Evolutionary conservation across 2,888 invertebrate species (phyloP).

Genomic region (Drosophila barbarae): DNA sequence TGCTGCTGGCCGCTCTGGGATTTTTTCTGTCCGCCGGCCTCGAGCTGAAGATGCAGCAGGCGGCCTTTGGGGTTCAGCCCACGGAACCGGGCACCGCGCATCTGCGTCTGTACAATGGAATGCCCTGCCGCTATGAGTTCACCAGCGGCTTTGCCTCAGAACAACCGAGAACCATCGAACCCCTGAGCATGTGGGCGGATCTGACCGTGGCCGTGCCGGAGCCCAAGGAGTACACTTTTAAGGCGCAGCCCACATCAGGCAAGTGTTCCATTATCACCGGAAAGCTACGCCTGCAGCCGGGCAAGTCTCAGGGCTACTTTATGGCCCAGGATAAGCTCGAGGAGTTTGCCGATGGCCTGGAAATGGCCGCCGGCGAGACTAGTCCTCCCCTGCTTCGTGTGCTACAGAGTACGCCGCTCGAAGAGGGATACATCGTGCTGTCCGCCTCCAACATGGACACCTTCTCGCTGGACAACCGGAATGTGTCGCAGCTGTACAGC

Average conservation of each 20-base stretch:
- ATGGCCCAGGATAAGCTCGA: constrained; percentile 54
- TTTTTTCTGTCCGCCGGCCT: constrained; percentile 92
- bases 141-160: constrained; percentile 44
- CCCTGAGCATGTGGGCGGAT: constrained; percentile 79
- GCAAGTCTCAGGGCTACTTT: constrained; percentile 75
- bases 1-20: constrained; percentile 89
- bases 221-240: constrained; percentile 76
- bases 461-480: constrained; percentile 38
- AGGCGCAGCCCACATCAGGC: constrained; percentile 62
- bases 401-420: constrained; percentile 68
- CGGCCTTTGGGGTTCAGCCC: constrained; percentile 82
- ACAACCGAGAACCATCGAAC: constrained; percentile 35
- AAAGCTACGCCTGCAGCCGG: constrained; percentile 59
- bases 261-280: constrained; percentile 61
- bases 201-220: constrained; percentile 80
- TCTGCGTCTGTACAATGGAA: constrained; percentile 86
- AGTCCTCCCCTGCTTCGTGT: constrained; percentile 77
- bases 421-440: constrained; percentile 57
- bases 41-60: constrained; percentile 86
- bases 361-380: constrained; percentile 64
- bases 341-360: constrained; percentile 72
- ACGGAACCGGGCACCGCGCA: constrained; percentile 81
- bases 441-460: constrained; percentile 30
- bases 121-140: constrained; percentile 82
- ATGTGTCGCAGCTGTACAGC: constrained; percentile 59